Percentiles rank a stretch among this genome's conserved stretches.
phyloP scores from a whole-genome alignment of 2,888 invertebrate genomes.

The Brenthis daphne region DNA sequence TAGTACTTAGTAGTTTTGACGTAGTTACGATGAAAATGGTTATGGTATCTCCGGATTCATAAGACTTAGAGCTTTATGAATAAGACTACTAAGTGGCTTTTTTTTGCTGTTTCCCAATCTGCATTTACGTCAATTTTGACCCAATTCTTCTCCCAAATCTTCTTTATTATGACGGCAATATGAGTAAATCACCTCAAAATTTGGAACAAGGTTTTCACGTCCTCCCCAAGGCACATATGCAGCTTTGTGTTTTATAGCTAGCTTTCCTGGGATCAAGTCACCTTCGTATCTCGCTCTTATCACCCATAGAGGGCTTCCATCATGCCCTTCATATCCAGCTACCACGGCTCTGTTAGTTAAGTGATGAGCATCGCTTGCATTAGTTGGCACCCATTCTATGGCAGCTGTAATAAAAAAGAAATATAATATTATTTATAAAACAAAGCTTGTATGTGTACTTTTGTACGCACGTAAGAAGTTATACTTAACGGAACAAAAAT shows the following conservation, averaged over 20 bases:
- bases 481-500: too few species aligned
- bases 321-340: slow-evolving; percentile 70
- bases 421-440: not conserved
- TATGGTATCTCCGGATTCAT: too few species aligned
- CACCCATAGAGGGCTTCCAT: slow-evolving; percentile 73
- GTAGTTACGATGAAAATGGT: too few species aligned
- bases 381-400: slow-evolving; percentile 66
- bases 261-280: slow-evolving; percentile 72
- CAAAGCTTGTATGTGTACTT: too few species aligned
- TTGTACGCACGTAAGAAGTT: too few species aligned
- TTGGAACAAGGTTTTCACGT: slow-evolving; percentile 59
- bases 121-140: too few species aligned
- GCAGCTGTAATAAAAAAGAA: slow-evolving; percentile 49
- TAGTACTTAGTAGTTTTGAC: too few species aligned
- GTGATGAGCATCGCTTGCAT: slow-evolving; percentile 49
- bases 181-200: slow-evolving; percentile 59
- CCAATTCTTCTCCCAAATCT: too few species aligned
- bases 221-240: slow-evolving; percentile 74
- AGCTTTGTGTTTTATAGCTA: slow-evolving; percentile 63
- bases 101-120: too few species aligned
- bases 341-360: slow-evolving; percentile 65
- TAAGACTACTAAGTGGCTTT: too few species aligned
- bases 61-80: too few species aligned
- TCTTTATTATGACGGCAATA: too few species aligned
- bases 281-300: slow-evolving; percentile 65